Base-by-base conservation (phyloP, 2,888 invertebrate species). In the Autographa pulchrina region DNA sequence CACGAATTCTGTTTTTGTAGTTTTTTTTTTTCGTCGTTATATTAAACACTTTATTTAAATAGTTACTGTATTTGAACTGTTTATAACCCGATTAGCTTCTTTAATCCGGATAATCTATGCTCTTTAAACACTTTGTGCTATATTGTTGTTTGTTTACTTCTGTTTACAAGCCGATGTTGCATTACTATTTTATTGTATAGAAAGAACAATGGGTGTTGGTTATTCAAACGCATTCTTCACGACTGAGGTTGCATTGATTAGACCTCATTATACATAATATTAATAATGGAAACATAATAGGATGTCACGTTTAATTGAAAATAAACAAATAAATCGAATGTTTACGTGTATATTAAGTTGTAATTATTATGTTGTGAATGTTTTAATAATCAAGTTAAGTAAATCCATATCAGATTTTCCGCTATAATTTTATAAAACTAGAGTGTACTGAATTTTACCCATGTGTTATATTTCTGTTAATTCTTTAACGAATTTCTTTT, bases 61-160 rank as follows among this genome's bases (percentile, higher is more conserved):
- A 32, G 32, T 32, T 5, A 32, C 32, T 35, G 35, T 35, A 35
- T 35, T 35, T 35, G 5, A 35, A 35, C 5, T 8, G 6, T 35
- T 5, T 35, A 35, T 35, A 8, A 1, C 35, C 35, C 6, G 35
- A 38, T 38, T 38, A 38, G 38, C 11, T 35, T 6, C 0, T 35
- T 35, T 38, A 38, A 38, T 38, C 38, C 38, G 38, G 38, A 38
- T 38, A 38, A 38, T 38, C 38, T 38, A 11, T 11, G 8, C 9
- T n/a, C n/a, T n/a, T n/a, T 48, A 48, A 16, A 48, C 2, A 48
- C 48, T 48, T 25, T n/a, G 48, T 31, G 31, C 4, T n/a, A 18
- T 68, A 25, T 63, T 65, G 60, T 38, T 65, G 48, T 60, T 14
- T 7, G 20, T 59, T 54, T 62, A 67, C 38, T n/a, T 13, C 16